A percentile compares a stretch with the other conserved stretches of the same genome.
phyloP scores from a whole-genome alignment of 2,888 invertebrate species.

The Monochamus alternatus region DNA sequence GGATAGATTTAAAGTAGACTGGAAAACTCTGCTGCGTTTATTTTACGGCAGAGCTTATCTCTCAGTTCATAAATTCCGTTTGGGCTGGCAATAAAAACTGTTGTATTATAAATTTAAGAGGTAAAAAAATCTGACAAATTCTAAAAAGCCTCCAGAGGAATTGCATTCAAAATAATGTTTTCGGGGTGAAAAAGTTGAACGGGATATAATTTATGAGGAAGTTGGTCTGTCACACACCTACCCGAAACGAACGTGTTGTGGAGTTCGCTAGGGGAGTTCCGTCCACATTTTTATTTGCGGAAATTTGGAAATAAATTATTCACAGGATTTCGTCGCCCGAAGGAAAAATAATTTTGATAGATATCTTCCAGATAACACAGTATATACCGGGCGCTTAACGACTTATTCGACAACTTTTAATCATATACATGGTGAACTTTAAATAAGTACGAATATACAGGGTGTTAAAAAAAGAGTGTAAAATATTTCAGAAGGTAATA shows the following conservation, averaged over 20 bases:
- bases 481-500: no score
- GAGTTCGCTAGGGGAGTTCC: background rate
- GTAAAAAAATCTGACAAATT: conserved; percentile 26
- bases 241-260: background rate
- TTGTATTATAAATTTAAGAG: conserved; percentile 33
- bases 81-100: conserved; percentile 17
- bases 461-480: no score
- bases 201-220: background rate
- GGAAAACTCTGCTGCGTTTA: conserved; percentile 45
- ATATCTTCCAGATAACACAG: no score
- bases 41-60: conserved; percentile 45
- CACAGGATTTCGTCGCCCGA: no score
- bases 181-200: background rate
- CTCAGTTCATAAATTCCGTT: conserved; percentile 28
- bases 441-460: no score
- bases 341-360: no score
- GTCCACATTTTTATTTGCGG: background rate
- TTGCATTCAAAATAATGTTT: conserved; percentile 24
- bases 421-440: no score
- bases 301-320: background rate
- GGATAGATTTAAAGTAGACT: conserved; percentile 34
- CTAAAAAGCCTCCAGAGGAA: conserved; percentile 18
- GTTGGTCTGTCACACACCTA: background rate
- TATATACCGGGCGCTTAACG: no score
- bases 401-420: no score